Base-by-base conservation (phyloP, 1,140 invertebrate genomes). In the Eulimnadia texana region DNA sequence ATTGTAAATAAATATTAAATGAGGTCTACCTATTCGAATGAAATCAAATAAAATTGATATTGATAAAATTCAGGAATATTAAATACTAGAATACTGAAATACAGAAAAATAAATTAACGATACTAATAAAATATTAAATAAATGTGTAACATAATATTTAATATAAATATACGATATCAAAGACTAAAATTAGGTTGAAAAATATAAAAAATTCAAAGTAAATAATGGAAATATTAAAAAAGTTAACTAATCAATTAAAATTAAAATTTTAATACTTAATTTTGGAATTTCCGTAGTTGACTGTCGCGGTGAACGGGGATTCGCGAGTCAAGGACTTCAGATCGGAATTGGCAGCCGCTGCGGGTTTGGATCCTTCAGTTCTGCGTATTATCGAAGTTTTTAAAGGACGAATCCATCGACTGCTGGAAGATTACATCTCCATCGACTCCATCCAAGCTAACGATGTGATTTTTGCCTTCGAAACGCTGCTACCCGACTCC, bases 331-430 rank as follows among this genome's bases (percentile, higher is more conserved):
- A 10, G 27, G 54, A 56, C 3, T 20, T 52, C 9, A 24, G 24
- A 27, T 2, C 3, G 19, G 29, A 20, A 3, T 27, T 9, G 20
- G 27, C 27, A 3, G 19, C 11, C 27, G 55, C 55, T 3, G 55
- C 33, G 24, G 33, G 22, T 27, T 23, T 57, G n/a, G 22, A 23
- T 19, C 27, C 33, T 9, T 33, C 20, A 27, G 25, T 33, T 6
- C 33, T 42, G 33, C 33, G 33, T 42, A 6, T 75, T 16, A 70
- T 73, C 67, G 72, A 75, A 68, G 68, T 69, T 9, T 69, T 69
- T 61, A 69, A 67, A 54, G 67, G 70, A 20, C 69, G 68, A 51
- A 70, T 74, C 42, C 68, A 69, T n/a, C 71, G 68, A 61, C 63
- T 68, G 25, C 70, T 72, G 49, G 54, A 20, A 27, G 57, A 66